Evolutionary conservation across 2,797 vertebrate species (phyloP), one percentile per base, ranked within the genome.

Genomic region (Naso thynnoides): DNA sequence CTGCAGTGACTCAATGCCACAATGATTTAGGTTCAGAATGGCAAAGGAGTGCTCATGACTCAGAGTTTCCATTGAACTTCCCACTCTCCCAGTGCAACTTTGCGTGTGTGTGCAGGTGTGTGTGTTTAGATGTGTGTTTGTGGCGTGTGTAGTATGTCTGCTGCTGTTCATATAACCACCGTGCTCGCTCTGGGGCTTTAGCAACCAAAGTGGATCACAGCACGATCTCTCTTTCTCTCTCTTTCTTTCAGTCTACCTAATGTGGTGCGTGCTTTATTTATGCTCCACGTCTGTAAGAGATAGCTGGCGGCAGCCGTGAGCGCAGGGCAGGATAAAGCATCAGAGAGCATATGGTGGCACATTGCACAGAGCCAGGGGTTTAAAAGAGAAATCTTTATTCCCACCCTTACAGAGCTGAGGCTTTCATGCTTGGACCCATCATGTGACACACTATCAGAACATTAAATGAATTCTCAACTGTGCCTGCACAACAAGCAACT

Each of bases 31-130:
- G 90, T 91, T 95, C 85, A 89, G 84, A 92, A 88, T 89, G 89
- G 90, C 88, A 91, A 90, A 83, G 70, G 86, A 90, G 90, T 77
- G 78, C 88, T 89, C 82, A 86, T 94, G 94, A 95, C 91, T 95
- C 94, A 95, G 80, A 93, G 81, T 95, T 95, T 95, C 93, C 93
- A 95, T 79, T 94, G 91, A 88, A 86, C 88, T 88, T 90, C 87
- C 76, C 72, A 81, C 87, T 89, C 86, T 91, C 82, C 84, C 63
- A 75, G 64, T 83, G 84, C 75, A 81, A 81, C 78, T 89, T 74
- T 84, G 78, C 63, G 60, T 75, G 71, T 71, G 50, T 71, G 76
- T 52, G 56, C 50, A 47, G 36, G 73, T 80, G 76, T 70, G 69
- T n/a, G 70, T 55, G 70, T 69, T 16, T 78, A 31, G 64, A 24